Evolutionary conservation across 2,888 invertebrate species (phyloP), one percentile per base, ranked within the genome.

Genomic region (Stictocephala bisonia): DNA sequence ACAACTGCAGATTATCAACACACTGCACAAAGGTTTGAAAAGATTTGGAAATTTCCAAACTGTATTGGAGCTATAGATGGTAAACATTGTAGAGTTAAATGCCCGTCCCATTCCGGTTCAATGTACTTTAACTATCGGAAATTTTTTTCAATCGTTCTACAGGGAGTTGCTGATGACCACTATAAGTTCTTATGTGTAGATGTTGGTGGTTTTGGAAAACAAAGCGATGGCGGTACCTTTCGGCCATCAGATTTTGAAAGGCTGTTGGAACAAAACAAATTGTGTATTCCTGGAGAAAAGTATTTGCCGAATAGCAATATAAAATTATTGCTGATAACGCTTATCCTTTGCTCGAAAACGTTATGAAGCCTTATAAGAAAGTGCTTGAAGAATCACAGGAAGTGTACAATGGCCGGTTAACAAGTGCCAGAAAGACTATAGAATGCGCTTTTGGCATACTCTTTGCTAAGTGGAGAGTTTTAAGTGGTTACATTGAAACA

Each of bases 121-220:
- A 41, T 69, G 48, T 74, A 27, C 41, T 72, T 56, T 27, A 74
- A 72, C 48, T 74, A 74, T 56, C 72, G 69, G 48, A 11, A 35
- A 4, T 44, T 29, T 35, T 69, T 35, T 31, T 69, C 69, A 9
- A 64, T 75, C 11, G 69, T 72, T 15, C 26, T 74, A 9, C 69
- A 69, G 53, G 75, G 24, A 3, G 69, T 75, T 3, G 75, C 60
- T 7, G 75, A 75, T 72, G 68, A 50, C n/a, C 41, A 69, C 13
- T 72, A 64, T 26, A 35, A 27, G 22, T 75, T 75, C 26, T 31
- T 69, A 24, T 48, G 31, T 48, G 68, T 72, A 4, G 69, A 69
- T 72, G 60, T 75, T 11, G 75, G 72, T 26, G 51, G 15, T 44
- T 64, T 48, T 29, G 69, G 73, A 3, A 60, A 48, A 31, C 73